Evolutionary conservation across 2,797 vertebrate genomes (phyloP), one percentile per base, ranked within the genome.

Genomic region (Diplodus puntazzo): DNA sequence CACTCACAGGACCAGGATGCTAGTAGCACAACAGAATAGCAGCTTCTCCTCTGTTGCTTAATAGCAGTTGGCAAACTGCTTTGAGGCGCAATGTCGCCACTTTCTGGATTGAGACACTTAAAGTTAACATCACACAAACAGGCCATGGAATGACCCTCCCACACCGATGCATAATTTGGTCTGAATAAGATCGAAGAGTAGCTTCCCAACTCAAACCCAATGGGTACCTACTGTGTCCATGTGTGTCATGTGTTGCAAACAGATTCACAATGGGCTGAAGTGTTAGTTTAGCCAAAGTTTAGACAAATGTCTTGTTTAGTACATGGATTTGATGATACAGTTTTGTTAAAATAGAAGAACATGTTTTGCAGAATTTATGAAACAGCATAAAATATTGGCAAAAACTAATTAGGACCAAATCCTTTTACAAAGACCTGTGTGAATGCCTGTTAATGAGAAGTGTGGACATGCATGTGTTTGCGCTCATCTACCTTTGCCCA

Each of bases 401-500:
- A 49, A 49, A 57, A 49, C 4, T 11, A 7, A 39, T 2, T 30
- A 3, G 23, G 23, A 23, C 42, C n/a, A 13, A 45, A 23, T 9
- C 14, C 12, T 53, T 42, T 23, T 23, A 1, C 54, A 50, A 13
- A 45, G 48, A 62, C 30, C n/a, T 43, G 54, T 17, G 4, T 50
- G 27, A 2, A 48, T 34, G 27, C 21, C 1, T 60, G 17, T 70
- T 4, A 42, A 13, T 23, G 9, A 17, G 27, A 0, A 7, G 25
- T 48, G 21, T 67, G 27, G 42, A 45, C 59, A 17, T 57, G 16
- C 4, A 7, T 52, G 0, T 16, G 25, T 43, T n/a, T 65, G 23
- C 58, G 91, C 82, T 5, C 11, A 1, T 46, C 10, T 69, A 99
- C 98, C 98, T 99, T 98, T 96, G 88, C 95, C 96, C 98, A 99